Base-by-base conservation (phyloP, 2,797 vertebrate species). In the Phrynocephalus guinanensis region DNA sequence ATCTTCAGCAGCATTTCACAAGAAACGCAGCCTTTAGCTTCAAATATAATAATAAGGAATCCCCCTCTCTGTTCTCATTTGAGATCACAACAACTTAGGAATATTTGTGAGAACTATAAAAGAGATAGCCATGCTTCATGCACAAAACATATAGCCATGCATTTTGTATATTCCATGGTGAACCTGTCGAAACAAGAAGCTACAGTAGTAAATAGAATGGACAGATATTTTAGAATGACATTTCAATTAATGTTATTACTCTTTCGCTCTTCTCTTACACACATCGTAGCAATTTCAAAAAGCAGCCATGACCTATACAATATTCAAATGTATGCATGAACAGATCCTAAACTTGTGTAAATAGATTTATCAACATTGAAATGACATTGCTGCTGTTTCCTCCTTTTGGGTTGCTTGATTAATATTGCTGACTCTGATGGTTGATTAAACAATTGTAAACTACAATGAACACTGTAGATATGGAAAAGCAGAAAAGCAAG, bases 81-180 rank as follows among this genome's bases (percentile, higher is more conserved):
- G 91, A 86, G 73, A 86, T 87, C 93, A 92, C 91, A 93, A 91
- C 56, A 88, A 83, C 30, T 93, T 75, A 92, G 91, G 87, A 95
- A 91, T 38, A 91, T 44, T 93, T 87, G 94, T 95, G 93, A 93
- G 88, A 96, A 92, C 72, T 90, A 83, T 72, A 90, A 87, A 92
- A 94, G 76, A 85, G 82, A 93, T 0, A 95, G 95, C 93, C 96
- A 97, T 97, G 96, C 96, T 86, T 67, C 96, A 96, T 96, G 97
- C 97, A 96, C 79, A 90, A 89, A 82, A 92, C 90, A 85, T 76
- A 91, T 67, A 90, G 89, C 82, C 96, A 96, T 97, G 96, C 96
- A 96, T 90, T 95, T 88, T 94, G 80, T 38, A 92, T 93, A 95
- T 91, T 93, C 89, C 91, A 94, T 91, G 90, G 94, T 90, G 94